Base-by-base conservation (phyloP, 2,113 vertebrate species). In the Synchiropus splendidus region DNA sequence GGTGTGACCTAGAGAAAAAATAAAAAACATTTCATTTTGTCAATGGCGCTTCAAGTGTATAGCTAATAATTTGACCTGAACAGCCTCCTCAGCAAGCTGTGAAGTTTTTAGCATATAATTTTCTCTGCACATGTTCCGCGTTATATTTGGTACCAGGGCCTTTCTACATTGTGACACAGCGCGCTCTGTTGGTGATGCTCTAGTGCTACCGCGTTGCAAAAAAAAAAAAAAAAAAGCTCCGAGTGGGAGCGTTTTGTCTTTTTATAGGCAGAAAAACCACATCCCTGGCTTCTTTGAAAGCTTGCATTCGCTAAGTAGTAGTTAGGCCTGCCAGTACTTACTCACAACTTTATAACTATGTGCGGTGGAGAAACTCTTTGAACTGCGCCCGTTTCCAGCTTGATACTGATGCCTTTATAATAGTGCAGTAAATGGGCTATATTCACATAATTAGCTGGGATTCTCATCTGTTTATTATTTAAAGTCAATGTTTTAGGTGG, bases 271-370 rank as follows among this genome's bases (percentile, higher is more conserved):
- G 16, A 57, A 16, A 62, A 72, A 75, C 77, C 77, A 72, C 73
- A 82, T 77, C 71, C 77, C 68, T 67, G 45, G 52, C 60, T 59
- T 64, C 74, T 79, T 79, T 78, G 74, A 79, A 76, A 46, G 45
- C 68, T 70, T 61, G 55, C 71, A 70, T 70, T 81, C 79, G 45
- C 74, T 76, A 81, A 79, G 77, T 79, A 75, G 74, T 76, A 79
- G 79, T 76, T 82, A 51, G 71, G 45, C 50, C 45, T 67, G 56
- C 70, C 76, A 74, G 68, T 61, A 62, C 70, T 78, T 74, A 76
- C 65, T 74, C 70, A 78, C 67, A 67, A 55, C 74, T 77, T 78
- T 79, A 72, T 72, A 67, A 70, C 60, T 72, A 64, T 48, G 58
- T 73, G 79, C 68, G 46, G 72, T 61, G 16, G 61, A 70, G 47